Base-by-base conservation (phyloP, 1,140 invertebrate species). In the Drosophila auraria region DNA sequence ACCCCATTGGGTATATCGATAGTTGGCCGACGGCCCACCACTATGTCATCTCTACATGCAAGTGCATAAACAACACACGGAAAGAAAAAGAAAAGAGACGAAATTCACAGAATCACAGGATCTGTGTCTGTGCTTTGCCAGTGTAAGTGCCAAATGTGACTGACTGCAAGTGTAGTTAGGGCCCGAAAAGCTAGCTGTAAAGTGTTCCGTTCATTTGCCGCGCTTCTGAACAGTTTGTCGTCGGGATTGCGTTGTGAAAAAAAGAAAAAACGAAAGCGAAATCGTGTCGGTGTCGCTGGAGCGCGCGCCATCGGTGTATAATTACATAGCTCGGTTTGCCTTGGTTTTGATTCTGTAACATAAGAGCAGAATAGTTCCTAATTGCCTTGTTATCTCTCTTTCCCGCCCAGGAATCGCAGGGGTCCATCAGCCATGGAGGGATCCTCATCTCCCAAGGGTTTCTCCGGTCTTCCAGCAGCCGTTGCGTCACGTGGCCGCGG, bases 401-500 rank as follows among this genome's bases (percentile, higher is more conserved):
- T 45, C 11, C 40, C 40, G 40, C n/a, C n/a, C n/a, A 47, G 57
- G 23, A 59, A 25, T 25, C 33, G 56, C 56, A 15, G 15, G 42
- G n/a, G 15, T 44, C n/a, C 42, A n/a, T 12, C 15, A 58, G 56
- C 25, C n/a, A 74, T 62, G 71, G 72, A 75, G 50, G 72, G 53
- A 17, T 53, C 51, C 9, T 45, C 44, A 42, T 42, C 36, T 25
- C 36, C 25, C 20, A 17, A 1, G 30, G 54, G 36, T 3, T 40
- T 25, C 44, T 3, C 12, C 17, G 30, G 5, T 3, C 15, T 2
- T 17, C 53, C 70, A 17, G 23, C 44, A 17, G 27, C 47, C 20
- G 54, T 42, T 54, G 40, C 73, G 71, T 64, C 70, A 66, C 57
- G 73, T 68, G 72, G 62, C 57, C 73, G 75, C 27, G 62, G 75